Conservation (phyloP, 2,113 vertebrate genomes). For the Diphyllodes magnificus region DNA sequence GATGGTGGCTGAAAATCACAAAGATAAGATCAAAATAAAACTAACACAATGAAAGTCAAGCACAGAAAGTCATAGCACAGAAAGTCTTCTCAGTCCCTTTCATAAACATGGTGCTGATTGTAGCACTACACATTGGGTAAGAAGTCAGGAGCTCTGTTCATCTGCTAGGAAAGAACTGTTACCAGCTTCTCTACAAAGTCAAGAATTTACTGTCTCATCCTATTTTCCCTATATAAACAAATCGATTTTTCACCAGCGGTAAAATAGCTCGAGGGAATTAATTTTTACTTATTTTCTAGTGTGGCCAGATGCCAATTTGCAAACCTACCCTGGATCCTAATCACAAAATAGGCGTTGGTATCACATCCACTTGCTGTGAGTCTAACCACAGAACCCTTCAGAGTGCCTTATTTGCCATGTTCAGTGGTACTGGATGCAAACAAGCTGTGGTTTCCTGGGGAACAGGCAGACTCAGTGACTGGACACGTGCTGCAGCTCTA, state of each 20-base stretch:
- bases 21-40: not conserved
- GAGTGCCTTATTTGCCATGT: not conserved
- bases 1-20: not conserved
- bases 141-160: not conserved
- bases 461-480: not conserved
- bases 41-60: not conserved
- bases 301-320: not conserved
- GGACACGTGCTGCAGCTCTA: rapidly evolving
- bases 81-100: not conserved
- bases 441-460: not conserved
- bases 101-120: not conserved
- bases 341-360: not conserved
- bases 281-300: not conserved
- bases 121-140: not conserved
- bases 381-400: not conserved
- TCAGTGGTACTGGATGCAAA: not conserved
- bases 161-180: not conserved
- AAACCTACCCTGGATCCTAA: not conserved
- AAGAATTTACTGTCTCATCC: not conserved
- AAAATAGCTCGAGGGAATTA: not conserved
- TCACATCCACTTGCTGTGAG: not conserved
- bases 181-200: not conserved
- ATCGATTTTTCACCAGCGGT: not conserved
- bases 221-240: not conserved
- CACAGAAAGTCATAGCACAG: not conserved